Evolutionary conservation across 1,140 invertebrate species (phyloP).

Genomic region (Agraylea sexmaculata): DNA sequence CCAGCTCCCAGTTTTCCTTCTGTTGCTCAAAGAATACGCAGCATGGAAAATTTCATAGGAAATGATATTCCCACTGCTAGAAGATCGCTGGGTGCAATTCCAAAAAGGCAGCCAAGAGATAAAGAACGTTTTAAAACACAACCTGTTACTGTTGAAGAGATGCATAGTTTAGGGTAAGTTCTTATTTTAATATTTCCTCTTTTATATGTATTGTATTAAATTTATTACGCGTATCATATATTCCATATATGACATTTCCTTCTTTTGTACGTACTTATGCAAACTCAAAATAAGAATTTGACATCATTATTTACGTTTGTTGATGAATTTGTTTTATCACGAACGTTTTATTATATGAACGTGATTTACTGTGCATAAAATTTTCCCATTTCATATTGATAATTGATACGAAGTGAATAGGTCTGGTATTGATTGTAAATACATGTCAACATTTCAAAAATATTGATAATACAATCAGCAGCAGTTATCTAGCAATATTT

Average conservation of each 20-base stretch:
- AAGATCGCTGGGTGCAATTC: constrained; percentile 28
- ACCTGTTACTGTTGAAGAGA: constrained; percentile 52
- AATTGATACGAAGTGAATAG: no score
- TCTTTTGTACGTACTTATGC: not conserved
- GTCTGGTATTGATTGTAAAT: no score
- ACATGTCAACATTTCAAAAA: no score
- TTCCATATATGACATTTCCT: not conserved
- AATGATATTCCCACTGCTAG: constrained; percentile 28
- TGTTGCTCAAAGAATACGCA: constrained; percentile 37
- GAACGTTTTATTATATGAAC: no score
- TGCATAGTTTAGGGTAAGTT: constrained; percentile 43
- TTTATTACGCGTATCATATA: not conserved
- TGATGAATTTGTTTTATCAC: no score
- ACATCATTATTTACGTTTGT: constrained; percentile 13
- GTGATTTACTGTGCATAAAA: no score
- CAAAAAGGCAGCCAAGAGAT: constrained; percentile 35
- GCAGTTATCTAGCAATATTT: no score
- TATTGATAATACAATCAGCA: no score
- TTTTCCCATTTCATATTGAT: no score
- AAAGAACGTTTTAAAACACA: constrained; percentile 51
- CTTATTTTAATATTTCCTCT: no score
- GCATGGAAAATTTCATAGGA: constrained; percentile 36
- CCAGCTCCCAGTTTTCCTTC: constrained; percentile 31
- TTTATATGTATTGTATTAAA: no score
- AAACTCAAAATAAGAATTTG: not conserved